A percentile compares a stretch with the other conserved stretches of the same genome.
phyloP scores from a whole-genome alignment of 2,113 vertebrate species.

The Bubo blakistoni region DNA sequence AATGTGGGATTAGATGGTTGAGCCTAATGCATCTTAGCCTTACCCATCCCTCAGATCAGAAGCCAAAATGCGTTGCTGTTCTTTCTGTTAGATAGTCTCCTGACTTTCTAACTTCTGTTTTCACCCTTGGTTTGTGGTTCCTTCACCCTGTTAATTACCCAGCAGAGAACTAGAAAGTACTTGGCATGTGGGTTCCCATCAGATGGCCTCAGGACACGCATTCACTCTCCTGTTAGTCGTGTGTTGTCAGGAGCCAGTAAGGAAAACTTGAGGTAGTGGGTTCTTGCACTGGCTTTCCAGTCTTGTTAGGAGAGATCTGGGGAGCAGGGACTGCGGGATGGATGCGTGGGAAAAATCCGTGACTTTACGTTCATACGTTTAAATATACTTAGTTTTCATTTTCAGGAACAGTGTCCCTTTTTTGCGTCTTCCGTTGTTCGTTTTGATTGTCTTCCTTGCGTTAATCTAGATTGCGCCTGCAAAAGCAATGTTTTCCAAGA shows the following conservation, averaged over 20 bases:
- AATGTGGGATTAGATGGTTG: neutral
- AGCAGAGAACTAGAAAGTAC: neutral
- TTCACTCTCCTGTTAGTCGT: neutral
- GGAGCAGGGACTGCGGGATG: neutral
- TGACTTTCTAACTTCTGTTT: neutral
- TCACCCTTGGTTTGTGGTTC: slow-evolving; percentile 29
- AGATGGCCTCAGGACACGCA: neutral
- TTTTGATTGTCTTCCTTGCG: neutral
- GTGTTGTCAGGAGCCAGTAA: neutral
- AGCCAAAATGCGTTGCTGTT: neutral
- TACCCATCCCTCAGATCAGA: neutral
- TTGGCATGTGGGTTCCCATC: slow-evolving; percentile 23
- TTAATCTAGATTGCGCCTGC: neutral
- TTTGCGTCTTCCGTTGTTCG: neutral
- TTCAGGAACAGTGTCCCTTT: neutral
- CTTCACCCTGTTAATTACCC: neutral
- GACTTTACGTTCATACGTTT: accelerated
- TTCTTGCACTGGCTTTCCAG: neutral
- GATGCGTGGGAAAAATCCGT: no score
- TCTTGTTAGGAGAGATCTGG: neutral
- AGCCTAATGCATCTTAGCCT: accelerated
- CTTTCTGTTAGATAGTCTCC: neutral
- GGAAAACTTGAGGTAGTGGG: neutral
- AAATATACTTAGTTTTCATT: neutral
- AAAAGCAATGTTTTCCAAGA: neutral